Evolutionary conservation across 2,888 invertebrate genomes (phyloP), one percentile per base, ranked within the genome.

Genomic region (Lathronympha strigana): DNA sequence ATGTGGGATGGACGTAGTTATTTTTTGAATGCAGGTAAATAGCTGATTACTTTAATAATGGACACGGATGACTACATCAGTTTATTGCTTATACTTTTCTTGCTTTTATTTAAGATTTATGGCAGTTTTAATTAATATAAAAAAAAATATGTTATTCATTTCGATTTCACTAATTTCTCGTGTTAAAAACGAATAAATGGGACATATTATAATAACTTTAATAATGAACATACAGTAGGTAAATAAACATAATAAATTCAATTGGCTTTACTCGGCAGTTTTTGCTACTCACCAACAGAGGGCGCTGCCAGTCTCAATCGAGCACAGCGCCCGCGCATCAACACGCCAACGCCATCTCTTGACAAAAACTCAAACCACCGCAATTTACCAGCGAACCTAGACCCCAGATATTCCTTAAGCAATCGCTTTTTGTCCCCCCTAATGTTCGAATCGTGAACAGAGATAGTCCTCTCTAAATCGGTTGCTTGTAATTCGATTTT

Each of bases 401-500:
- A 80, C 19, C 83, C 72, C 74, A 68, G 72, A 79, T 76, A 73
- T 55, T 61, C 40, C 40, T 61, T 54, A 64, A 38, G 49, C 63
- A 31, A 66, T 66, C 61, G 66, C 28, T 49, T 54, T 31, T 54
- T 31, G 36, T 33, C n/a, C 40, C 38, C n/a, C 31, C n/a, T 66
- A 66, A 61, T 61, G 54, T n/a, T 54, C 17, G 40, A 61, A 61
- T 66, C 66, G 49, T 61, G 54, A n/a, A 45, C 43, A 13, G 17
- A 58, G 13, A 72, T 21, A 69, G 79, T 6, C 78, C 79, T 70
- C 63, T 50, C 51, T 61, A 69, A 13, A 61, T 21, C 80, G 78
- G 83, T 70, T 36, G 60, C 53, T 55, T 76, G 81, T 88, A 84
- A 90, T 88, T 84, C 80, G 87, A 86, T 87, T 89, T 87, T 90